These are phyloP conservation scores for Sternarchorhynchus goeldii DNA, from an alignment of 2,797 vertebrate genomes.

Conservation along the genomic window DNA sequence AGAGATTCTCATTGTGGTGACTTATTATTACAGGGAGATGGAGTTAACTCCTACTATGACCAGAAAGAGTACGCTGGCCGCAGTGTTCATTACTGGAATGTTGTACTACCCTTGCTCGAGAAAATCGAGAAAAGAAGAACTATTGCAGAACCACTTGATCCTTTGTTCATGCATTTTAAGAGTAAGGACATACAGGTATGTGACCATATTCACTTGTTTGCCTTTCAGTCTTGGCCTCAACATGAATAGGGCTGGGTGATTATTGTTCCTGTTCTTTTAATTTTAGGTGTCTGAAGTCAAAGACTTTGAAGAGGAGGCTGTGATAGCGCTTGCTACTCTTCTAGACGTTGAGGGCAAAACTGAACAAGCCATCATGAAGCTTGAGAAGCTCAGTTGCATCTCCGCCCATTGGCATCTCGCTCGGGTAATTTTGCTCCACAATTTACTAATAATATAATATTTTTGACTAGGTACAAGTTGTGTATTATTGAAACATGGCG, in stretches of 20 bases:
- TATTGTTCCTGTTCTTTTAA: background rate
- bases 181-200: conserved; percentile 90
- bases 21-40: conserved; percentile 76
- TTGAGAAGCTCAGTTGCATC: conserved; percentile 88
- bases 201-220: background rate
- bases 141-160: conserved; percentile 91
- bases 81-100: conserved; percentile 94
- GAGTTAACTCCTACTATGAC: conserved; percentile 91
- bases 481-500: no score
- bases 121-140: conserved; percentile 82
- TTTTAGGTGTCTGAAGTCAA: conserved; percentile 80
- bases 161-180: conserved; percentile 91
- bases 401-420: conserved; percentile 93
- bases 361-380: conserved; percentile 86
- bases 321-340: conserved; percentile 81
- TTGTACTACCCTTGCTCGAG: conserved; percentile 85
- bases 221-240: background rate
- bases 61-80: conserved; percentile 92
- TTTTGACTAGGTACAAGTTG: background rate
- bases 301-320: conserved; percentile 84
- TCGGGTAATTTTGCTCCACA: conserved; percentile 72
- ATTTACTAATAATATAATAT: background rate
- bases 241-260: background rate
- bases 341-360: conserved; percentile 92
- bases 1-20: background rate